Evolutionary conservation across 2,888 invertebrate genomes (phyloP).

Genomic region (Drosophila anomalata): DNA sequence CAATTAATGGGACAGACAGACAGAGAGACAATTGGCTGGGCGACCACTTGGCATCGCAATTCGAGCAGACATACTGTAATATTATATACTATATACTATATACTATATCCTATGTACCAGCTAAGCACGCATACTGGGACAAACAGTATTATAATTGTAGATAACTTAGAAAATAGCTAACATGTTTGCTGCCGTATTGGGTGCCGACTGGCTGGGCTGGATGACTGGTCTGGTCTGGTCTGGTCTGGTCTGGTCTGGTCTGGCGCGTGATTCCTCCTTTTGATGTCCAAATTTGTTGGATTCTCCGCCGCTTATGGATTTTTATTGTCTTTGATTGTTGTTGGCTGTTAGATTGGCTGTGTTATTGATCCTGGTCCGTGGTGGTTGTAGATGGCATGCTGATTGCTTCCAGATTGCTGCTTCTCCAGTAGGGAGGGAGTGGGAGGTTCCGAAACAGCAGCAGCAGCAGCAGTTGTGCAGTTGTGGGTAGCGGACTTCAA

Average conservation of each 20-base stretch:
- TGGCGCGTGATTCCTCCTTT: conserved; percentile 65
- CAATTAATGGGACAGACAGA: conserved; percentile 26
- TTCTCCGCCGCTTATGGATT: too few relatives aligned
- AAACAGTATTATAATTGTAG: conserved; percentile 70
- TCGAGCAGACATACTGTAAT: neutral
- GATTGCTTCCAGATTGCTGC: conserved; percentile 1
- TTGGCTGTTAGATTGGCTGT: too few relatives aligned
- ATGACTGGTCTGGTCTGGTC: conserved; percentile 2
- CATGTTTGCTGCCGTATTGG: conserved; percentile 66
- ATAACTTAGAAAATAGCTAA: conserved; percentile 75
- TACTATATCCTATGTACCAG: conserved; percentile 7
- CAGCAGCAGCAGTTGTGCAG: too few relatives aligned
- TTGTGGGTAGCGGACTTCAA: neutral
- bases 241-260: conserved; percentile 26
- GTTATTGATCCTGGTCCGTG: conserved; percentile 3
- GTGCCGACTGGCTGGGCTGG: conserved; percentile 3
- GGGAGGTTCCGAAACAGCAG: too few relatives aligned
- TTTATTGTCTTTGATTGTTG: neutral
- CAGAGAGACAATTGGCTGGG: conserved; percentile 1
- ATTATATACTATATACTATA: conserved; percentile 11
- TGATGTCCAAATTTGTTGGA: neutral
- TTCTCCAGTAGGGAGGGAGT: neutral
- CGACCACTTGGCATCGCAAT: conserved; percentile 32
- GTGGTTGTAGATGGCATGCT: neutral
- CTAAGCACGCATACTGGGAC: conserved; percentile 30